Evolutionary conservation across 1,140 invertebrate species (phyloP).

Genomic region (Nasonia vitripennis): DNA sequence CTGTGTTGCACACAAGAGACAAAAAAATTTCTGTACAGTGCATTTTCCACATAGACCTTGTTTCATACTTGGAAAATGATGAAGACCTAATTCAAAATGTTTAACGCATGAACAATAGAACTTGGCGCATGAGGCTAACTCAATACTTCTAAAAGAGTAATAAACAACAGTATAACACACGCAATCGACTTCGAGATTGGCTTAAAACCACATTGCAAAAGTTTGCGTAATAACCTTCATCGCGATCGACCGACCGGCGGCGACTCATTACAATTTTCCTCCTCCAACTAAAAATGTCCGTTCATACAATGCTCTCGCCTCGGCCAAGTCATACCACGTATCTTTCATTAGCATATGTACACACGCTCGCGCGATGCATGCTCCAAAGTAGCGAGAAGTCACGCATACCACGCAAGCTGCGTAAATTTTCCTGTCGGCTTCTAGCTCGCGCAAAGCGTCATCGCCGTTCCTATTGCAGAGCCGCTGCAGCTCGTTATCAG

Average conservation of each 20-base stretch:
- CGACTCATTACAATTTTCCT: not conserved
- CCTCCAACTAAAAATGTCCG: not conserved
- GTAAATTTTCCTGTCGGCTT: not conserved
- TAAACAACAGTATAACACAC: not conserved
- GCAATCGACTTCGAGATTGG: not conserved
- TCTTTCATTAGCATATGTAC: constrained; percentile 28
- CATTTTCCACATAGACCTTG: not conserved
- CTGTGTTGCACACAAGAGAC: not conserved
- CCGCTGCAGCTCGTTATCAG: not conserved
- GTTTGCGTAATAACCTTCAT: not conserved
- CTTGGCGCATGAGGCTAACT: not conserved
- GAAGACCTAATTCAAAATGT: not conserved
- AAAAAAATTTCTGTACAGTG: not conserved
- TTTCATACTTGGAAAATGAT: not conserved
- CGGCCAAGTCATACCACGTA: not conserved
- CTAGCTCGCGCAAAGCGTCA: not conserved
- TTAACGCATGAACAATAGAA: not conserved
- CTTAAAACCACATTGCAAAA: not conserved
- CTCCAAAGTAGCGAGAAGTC: not conserved
- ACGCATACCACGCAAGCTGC: constrained; percentile 24
- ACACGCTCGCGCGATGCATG: not conserved
- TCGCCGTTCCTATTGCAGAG: not conserved
- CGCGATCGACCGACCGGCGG: not conserved
- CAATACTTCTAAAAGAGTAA: not conserved
- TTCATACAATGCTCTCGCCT: not conserved